Base-by-base conservation (phyloP, 2,113 vertebrate genomes). In the Callocephalon fimbriatum region DNA sequence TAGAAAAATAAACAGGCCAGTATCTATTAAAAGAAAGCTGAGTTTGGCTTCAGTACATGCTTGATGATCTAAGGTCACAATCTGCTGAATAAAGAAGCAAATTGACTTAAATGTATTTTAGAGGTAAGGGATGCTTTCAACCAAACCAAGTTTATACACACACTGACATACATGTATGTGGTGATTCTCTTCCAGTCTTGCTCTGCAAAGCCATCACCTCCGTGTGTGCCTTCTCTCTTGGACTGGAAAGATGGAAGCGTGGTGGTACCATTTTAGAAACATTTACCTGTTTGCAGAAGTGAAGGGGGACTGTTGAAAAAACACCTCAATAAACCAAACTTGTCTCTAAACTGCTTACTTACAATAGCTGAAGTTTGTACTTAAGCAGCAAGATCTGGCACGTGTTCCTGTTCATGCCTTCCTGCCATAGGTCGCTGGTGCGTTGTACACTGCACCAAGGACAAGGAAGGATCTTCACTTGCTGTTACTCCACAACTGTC, bases 331-430 rank as follows among this genome's bases (percentile, higher is more conserved):
- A 40, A 40, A 40, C 40, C 32, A 58, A 23, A 61, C 35, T 9
- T 27, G 68, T 21, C 58, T 74, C 27, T 26, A 10, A 72, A 18
- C 14, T 3, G 6, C 27, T 91, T 79, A 50, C 32, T 50, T 42
- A 20, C 37, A 50, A 63, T 44, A 14, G 38, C 77, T 58, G 40
- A n/a, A n/a, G 42, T 29, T 42, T 22, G 51, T 75, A 47, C 45
- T 78, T 7, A 32, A 88, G 82, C 74, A 90, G 70, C 68, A 51
- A 25, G 73, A 88, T 40, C 31, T 77, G 94, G 88, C 44, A 56
- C 14, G 4, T 35, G 56, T 35, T 58, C 32, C 62, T 4, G 38
- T 20, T 62, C 27, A 9, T 48, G 86, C 63, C 44, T 35, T 32
- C 3, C 79, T 83, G 48, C 31, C 62, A 4, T 7, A 7, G 47